Percentiles rank a stretch among this genome's conserved stretches.
phyloP scores from a whole-genome alignment of 2,113 vertebrate species.

The Centropus unirufus region DNA sequence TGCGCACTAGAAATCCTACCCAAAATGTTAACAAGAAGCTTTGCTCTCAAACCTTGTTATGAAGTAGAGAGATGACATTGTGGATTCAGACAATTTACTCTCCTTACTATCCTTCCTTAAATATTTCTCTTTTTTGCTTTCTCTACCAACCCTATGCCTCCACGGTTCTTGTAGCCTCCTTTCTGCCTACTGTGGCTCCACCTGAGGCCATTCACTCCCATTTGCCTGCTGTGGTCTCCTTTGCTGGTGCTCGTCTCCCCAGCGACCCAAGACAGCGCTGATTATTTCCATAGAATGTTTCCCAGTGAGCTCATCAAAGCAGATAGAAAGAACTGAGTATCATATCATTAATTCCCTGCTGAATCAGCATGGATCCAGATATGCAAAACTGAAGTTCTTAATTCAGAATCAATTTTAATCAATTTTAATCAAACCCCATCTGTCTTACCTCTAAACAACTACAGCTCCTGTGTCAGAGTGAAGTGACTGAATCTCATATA shows the following conservation, averaged over 20 bases:
- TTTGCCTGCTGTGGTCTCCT: not conserved
- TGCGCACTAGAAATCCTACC: not conserved
- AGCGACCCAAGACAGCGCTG: not conserved
- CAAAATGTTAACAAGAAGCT: not conserved
- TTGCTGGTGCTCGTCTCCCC: not conserved
- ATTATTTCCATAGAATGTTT: not conserved
- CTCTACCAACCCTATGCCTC: not conserved
- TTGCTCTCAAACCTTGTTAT: not conserved
- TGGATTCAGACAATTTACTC: not conserved
- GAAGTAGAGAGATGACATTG: not conserved
- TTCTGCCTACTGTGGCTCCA: not conserved
- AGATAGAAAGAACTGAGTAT: not conserved
- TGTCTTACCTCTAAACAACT: not conserved
- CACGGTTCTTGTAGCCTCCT: not conserved
- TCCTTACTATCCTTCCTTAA: not conserved
- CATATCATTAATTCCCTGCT: not conserved
- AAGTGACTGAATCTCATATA: not conserved
- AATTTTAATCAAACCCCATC: not conserved
- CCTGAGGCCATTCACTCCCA: rapidly evolving
- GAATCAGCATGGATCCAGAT: not conserved
- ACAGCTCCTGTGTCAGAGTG: not conserved
- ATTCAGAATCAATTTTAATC: not conserved
- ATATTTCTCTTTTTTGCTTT: not conserved
- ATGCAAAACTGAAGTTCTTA: not conserved
- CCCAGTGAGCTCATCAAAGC: not conserved